Evolutionary conservation across 2,888 invertebrate species (phyloP).

Genomic region (Diplolepis rosae): DNA sequence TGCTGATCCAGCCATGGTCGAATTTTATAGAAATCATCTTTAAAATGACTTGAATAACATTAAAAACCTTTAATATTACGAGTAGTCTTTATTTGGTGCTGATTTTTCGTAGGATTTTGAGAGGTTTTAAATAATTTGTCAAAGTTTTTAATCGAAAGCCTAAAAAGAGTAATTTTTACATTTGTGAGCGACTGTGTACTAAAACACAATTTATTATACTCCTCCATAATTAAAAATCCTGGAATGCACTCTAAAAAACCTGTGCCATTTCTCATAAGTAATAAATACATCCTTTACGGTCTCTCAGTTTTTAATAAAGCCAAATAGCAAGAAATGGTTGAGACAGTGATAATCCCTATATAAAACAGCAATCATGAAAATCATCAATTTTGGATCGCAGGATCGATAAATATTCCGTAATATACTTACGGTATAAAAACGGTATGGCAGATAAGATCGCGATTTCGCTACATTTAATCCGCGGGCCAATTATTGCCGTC

Average conservation of each 20-base stretch:
- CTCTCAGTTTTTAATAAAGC: neutral
- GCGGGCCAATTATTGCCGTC: constrained; percentile 12
- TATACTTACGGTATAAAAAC: constrained; percentile 6
- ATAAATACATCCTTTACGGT: neutral
- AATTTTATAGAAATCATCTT: too few species aligned
- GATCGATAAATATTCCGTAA: constrained; percentile 2
- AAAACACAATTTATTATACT: too few species aligned
- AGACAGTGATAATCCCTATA: neutral
- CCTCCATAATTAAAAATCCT: too few species aligned
- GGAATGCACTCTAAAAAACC: neutral
- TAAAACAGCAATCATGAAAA: constrained; percentile 1
- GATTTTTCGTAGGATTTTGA: too few species aligned
- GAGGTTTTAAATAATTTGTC: too few species aligned
- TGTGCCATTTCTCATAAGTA: neutral
- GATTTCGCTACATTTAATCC: neutral
- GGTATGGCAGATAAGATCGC: constrained; percentile 8
- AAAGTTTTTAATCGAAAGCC: too few species aligned
- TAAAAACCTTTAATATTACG: too few species aligned
- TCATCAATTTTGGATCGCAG: neutral
- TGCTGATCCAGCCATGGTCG: too few species aligned
- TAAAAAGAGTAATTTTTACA: too few species aligned
- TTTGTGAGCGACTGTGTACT: too few species aligned
- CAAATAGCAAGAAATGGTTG: neutral
- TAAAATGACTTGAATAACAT: too few species aligned
- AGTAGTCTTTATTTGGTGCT: too few species aligned